A percentile compares a stretch with the other conserved stretches of the same genome.
Conservation (phyloP, 2,888 invertebrate species). For the Oligia fasciuncula region DNA sequence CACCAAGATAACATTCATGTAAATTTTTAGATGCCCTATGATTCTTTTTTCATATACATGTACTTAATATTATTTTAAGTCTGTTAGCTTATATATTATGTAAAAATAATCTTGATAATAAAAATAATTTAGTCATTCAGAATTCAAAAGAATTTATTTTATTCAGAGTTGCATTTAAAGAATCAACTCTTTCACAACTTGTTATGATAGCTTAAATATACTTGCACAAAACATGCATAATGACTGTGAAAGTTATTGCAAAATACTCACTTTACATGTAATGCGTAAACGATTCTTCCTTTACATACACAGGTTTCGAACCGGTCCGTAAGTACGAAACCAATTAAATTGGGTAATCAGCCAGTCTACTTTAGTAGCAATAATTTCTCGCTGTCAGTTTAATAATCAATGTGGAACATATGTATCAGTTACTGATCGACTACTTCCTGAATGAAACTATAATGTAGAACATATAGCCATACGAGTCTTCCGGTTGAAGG, state of each 20-base stretch:
- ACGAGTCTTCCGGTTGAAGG: background rate
- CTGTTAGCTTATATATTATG: background rate
- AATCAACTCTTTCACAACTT: slow-evolving; percentile 19
- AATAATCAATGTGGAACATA: slow-evolving; percentile 36
- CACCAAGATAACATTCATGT: background rate
- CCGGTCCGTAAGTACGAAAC: slow-evolving; percentile 54
- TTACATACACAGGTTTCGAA: slow-evolving; percentile 36
- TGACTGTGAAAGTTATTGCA: slow-evolving; percentile 36
- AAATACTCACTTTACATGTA: slow-evolving; percentile 32
- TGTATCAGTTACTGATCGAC: slow-evolving; percentile 16
- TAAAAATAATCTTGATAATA: background rate
- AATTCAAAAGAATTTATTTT: slow-evolving; percentile 1
- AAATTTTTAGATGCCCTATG: background rate
- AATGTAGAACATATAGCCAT: background rate
- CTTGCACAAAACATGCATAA: slow-evolving; percentile 9
- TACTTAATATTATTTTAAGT: background rate
- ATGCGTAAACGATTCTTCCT: slow-evolving; percentile 48
- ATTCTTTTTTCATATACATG: background rate
- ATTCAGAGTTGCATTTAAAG: background rate
- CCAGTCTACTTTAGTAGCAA: slow-evolving; percentile 43
- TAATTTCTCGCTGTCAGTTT: slow-evolving; percentile 43
- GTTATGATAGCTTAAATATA: background rate
- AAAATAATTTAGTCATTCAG: background rate
- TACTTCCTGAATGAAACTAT: slow-evolving; percentile 49
- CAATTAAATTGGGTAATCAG: slow-evolving; percentile 53